phyloP scores from a whole-genome alignment of 2,113 vertebrate species.

The Neogale vison region DNA sequence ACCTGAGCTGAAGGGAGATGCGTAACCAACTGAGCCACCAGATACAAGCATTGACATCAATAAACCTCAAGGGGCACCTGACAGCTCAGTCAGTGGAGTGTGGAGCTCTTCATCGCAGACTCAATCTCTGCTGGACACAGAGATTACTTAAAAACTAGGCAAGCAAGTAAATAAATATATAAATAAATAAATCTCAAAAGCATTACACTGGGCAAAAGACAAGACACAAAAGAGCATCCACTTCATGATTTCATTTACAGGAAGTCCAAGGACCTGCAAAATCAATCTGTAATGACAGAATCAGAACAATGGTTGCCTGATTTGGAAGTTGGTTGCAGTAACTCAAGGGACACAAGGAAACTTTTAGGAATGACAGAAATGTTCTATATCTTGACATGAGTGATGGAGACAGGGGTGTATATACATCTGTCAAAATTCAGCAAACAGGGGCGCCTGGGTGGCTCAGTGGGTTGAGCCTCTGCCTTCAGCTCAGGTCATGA shows the following conservation, averaged over 20 bases:
- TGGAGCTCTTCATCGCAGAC: background rate
- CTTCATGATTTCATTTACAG: background rate
- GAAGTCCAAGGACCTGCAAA: background rate
- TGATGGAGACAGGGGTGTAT: background rate
- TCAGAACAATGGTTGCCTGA: background rate
- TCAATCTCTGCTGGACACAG: background rate
- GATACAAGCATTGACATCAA: background rate
- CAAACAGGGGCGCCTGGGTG: background rate
- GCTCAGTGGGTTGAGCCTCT: no score
- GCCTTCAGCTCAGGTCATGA: no score
- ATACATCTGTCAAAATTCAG: background rate
- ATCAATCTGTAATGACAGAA: background rate
- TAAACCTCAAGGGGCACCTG: background rate
- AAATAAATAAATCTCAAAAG: background rate
- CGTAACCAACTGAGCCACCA: background rate
- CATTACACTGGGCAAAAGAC: background rate
- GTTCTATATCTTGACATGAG: background rate
- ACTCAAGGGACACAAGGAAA: background rate
- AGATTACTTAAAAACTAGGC: background rate
- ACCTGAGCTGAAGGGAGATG: background rate
- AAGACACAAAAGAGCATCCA: background rate
- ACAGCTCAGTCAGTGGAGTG: background rate
- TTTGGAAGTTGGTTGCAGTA: background rate
- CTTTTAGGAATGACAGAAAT: background rate
- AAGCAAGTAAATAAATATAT: background rate